Evolutionary conservation across 37 sponge, comb jelly and placozoan genomes (phyloP), one percentile per base, ranked within the genome.

Genomic region (Geodia barretti): DNA sequence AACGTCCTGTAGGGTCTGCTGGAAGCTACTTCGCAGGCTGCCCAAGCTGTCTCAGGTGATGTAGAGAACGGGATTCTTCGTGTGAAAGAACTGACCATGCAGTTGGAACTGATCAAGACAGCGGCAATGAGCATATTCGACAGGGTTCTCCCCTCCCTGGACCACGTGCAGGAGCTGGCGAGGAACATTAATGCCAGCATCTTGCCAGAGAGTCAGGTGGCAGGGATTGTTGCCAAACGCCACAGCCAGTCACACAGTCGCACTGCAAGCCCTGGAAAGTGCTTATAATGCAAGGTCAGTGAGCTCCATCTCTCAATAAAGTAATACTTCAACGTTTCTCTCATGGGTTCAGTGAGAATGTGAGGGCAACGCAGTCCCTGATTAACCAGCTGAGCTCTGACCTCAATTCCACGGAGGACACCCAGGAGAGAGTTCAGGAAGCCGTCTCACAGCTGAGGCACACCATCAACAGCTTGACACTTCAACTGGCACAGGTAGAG

Each of bases 211-310:
- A 74, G 60, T 9, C 41, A 42, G 14, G 78, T 91, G 0, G 29
- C 34, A 36, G 83, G 68, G 19, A 76, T 91, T 8, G 26, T 82
- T 3, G 19, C 26, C 0, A 72, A n/a, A 75, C 81, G 91, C 86
- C n/a, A 78, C 70, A 23, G 19, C 37, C 31, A 78, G 74, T 39
- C 59, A 21, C 1, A 54, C 32, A 20, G 9, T n/a, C 59, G 86
- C 87, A 28, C 39, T 65, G 28, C 35, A 39, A 7, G 69, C 73
- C 28, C 78, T 91, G 34, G 28, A 4, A 34, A 20, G 25, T 20
- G 83, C 87, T 0, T 41, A 33, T 28, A 82, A 91, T 76, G 81
- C 87, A 67, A 86, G 83, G 91, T 91, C 71, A 1, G 74, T n/a
- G n/a, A n/a, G n/a, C n/a, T n/a, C n/a, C n/a, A n/a, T n/a, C n/a